Evolutionary conservation across 2,888 invertebrate genomes (phyloP).

Genomic region (Colostygia pectinataria): DNA sequence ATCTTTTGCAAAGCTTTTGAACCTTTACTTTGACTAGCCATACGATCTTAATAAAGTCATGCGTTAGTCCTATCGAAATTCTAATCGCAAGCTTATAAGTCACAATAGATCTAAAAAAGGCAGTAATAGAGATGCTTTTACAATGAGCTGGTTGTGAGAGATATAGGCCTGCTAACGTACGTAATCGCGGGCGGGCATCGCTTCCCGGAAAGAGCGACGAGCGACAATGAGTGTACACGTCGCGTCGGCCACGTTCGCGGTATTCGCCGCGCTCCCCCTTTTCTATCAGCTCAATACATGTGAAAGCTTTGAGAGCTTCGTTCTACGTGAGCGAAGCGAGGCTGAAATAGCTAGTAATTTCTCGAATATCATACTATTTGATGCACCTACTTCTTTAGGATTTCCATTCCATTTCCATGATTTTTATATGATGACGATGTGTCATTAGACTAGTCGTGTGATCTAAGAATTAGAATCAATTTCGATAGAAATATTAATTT

Average conservation of each 20-base stretch:
- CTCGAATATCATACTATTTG: background rate
- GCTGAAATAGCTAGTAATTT: background rate
- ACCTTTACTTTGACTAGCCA: no score
- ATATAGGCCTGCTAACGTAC: background rate
- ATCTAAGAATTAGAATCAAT: no score
- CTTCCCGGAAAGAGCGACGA: constrained; percentile 71
- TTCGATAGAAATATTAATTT: no score
- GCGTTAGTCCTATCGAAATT: no score
- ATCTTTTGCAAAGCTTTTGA: no score
- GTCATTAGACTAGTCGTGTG: no score
- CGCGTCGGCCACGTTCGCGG: constrained; percentile 47
- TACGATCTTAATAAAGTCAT: no score
- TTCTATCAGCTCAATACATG: constrained; percentile 19
- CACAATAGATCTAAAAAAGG: background rate
- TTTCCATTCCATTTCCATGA: no score
- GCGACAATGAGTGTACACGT: constrained; percentile 57
- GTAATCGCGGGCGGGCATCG: constrained; percentile 58
- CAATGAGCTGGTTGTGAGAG: background rate
- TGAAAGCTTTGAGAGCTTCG: constrained; percentile 24
- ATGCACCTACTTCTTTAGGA: no score
- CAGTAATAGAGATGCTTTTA: background rate
- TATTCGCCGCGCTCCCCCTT: constrained; percentile 33
- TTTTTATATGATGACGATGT: no score
- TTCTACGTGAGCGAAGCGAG: constrained; percentile 7
- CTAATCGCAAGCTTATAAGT: background rate